These are phyloP conservation scores for Tapirus terrestris DNA, from an alignment of 2,113 vertebrate genomes.

Conservation along the genomic window DNA sequence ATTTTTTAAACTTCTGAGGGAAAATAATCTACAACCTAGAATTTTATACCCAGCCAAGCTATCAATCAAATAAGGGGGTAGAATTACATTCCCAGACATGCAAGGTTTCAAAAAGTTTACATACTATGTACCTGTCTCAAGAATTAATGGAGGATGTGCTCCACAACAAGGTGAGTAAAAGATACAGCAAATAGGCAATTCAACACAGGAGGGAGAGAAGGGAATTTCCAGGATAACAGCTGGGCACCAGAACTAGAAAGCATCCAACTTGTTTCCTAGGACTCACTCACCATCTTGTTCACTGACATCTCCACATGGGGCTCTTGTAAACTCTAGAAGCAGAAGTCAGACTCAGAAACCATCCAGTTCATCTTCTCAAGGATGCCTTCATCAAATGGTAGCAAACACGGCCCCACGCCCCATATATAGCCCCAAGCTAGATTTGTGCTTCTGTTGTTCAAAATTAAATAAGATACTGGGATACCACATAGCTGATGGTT, in stretches of 20 bases:
- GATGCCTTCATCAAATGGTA: neutral
- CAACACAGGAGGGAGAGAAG: neutral
- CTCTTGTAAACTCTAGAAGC: neutral
- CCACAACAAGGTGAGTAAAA: neutral
- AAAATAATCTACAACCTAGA: conserved; percentile 29
- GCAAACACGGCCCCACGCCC: neutral
- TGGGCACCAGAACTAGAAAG: neutral
- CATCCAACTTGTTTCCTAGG: neutral
- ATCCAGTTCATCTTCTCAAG: neutral
- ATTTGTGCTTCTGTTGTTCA: neutral
- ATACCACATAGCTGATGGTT: neutral
- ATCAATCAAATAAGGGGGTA: neutral
- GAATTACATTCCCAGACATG: neutral
- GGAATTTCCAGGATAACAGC: neutral
- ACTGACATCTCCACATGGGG: neutral
- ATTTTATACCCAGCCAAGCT: neutral
- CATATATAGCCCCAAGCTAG: neutral
- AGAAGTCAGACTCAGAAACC: neutral
- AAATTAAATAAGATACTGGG: neutral
- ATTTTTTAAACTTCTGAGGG: neutral
- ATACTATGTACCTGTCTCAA: neutral
- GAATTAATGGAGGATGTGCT: neutral
- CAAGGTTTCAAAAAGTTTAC: neutral
- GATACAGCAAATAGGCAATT: neutral
- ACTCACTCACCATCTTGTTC: neutral